Percentiles rank a stretch among this genome's conserved stretches.
These are phyloP conservation scores for Sarcophaga rosellei DNA, from an alignment of 2,888 invertebrate species.

Conservation along the genomic window DNA sequence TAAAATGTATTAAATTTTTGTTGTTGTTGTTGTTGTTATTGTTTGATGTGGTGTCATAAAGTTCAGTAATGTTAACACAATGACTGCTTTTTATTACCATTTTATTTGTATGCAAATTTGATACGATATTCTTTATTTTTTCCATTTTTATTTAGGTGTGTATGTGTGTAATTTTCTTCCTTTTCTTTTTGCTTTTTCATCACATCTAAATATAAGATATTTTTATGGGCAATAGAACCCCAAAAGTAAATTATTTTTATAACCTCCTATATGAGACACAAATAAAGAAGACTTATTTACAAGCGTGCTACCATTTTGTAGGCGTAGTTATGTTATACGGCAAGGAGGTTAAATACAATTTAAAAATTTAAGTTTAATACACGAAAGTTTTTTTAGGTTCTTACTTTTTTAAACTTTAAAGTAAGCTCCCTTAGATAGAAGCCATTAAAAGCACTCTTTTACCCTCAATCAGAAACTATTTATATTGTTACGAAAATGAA, in stretches of 20 bases:
- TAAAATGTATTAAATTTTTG: conserved; percentile 34
- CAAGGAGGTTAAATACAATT: no score
- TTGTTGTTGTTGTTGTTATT: conserved; percentile 49
- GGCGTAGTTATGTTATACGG: background rate
- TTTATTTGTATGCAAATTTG: conserved; percentile 56
- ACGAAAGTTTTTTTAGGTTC: no score
- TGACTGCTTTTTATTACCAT: conserved; percentile 58
- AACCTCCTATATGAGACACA: conserved; percentile 8
- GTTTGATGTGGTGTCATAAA: conserved; percentile 60
- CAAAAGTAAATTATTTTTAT: conserved; percentile 29
- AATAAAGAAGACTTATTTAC: background rate
- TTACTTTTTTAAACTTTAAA: no score
- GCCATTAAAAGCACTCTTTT: no score
- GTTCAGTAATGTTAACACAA: conserved; percentile 58
- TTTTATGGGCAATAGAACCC: conserved; percentile 40
- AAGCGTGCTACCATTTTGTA: background rate
- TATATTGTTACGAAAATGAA: no score
- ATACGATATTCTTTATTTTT: conserved; percentile 13
- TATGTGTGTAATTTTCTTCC: background rate
- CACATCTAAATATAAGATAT: conserved; percentile 21
- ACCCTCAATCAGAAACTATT: no score
- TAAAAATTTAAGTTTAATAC: no score
- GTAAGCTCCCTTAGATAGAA: no score
- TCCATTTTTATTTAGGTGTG: background rate
- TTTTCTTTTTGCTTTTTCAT: conserved; percentile 3